Evolutionary conservation across 2,113 vertebrate genomes (phyloP).

Genomic region (Uropsilus gracilis): DNA sequence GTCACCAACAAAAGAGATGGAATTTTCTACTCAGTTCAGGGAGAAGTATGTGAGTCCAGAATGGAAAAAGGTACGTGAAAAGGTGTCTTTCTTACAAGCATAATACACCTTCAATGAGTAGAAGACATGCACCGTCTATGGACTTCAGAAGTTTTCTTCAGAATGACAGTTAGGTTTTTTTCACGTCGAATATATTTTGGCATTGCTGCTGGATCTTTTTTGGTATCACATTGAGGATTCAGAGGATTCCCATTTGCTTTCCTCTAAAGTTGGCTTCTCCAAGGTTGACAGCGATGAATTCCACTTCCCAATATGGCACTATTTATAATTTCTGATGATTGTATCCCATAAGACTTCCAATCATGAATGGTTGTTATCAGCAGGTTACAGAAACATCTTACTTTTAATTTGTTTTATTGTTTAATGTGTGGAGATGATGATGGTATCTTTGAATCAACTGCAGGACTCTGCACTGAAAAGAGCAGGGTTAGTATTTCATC

Average conservation of each 20-base stretch:
- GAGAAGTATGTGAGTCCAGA: not conserved
- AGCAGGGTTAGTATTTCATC: not conserved
- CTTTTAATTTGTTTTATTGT: not conserved
- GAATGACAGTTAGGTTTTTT: not conserved
- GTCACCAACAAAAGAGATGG: not conserved
- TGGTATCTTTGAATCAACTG: not conserved
- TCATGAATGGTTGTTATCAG: not conserved
- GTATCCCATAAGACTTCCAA: not conserved
- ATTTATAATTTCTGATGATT: not conserved
- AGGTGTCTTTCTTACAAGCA: not conserved
- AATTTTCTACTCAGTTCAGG: not conserved
- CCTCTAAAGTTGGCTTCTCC: not conserved
- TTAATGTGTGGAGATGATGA: not conserved
- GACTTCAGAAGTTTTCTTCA: conserved; percentile 35
- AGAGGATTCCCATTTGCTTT: not conserved
- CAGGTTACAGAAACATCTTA: not conserved
- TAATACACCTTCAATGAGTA: not conserved
- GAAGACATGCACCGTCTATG: not conserved
- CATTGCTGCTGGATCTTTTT: not conserved
- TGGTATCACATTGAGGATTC: not conserved
- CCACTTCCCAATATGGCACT: not conserved
- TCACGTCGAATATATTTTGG: not conserved
- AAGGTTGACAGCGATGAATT: not conserved
- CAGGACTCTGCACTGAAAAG: not conserved
- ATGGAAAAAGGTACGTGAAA: not conserved